A percentile compares a stretch with the other conserved stretches of the same genome.
These are phyloP conservation scores for Tympanuchus pallidicinctus DNA, from an alignment of 2,113 vertebrate genomes.

Conservation along the genomic window DNA sequence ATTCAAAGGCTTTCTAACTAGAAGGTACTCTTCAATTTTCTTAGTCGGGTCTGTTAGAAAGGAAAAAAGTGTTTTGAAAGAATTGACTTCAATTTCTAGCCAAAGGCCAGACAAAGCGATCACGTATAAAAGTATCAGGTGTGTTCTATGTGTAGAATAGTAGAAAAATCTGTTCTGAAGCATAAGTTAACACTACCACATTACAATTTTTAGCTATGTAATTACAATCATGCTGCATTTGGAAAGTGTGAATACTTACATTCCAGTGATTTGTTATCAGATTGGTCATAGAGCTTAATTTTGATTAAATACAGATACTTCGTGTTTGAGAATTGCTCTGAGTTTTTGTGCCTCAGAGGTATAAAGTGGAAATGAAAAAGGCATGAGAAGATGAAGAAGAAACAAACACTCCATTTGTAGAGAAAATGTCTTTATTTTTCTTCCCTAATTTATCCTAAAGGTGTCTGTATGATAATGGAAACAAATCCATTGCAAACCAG, in stretches of 20 bases:
- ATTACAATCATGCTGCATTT: conserved; percentile 39
- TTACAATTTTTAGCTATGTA: conserved; percentile 16
- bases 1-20: not conserved
- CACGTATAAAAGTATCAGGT: not conserved
- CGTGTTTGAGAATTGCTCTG: not conserved
- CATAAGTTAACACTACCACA: not conserved
- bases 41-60: not conserved
- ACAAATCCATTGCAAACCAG: not conserved
- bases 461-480: not conserved
- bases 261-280: not conserved
- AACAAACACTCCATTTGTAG: not conserved
- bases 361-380: not conserved
- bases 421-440: not conserved
- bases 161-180: not conserved
- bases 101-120: not conserved
- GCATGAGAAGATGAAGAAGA: not conserved
- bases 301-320: not conserved
- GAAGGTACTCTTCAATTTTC: not conserved
- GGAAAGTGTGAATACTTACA: not conserved
- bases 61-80: conserved; percentile 1
- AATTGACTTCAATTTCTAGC: not conserved
- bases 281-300: conserved; percentile 18
- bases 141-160: not conserved
- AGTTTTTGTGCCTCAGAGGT: not conserved
- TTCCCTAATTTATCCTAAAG: not conserved